A percentile compares a stretch with the other conserved stretches of the same genome.
phyloP scores from a whole-genome alignment of 2,888 invertebrate genomes.

The Polyommatus iphigenia region DNA sequence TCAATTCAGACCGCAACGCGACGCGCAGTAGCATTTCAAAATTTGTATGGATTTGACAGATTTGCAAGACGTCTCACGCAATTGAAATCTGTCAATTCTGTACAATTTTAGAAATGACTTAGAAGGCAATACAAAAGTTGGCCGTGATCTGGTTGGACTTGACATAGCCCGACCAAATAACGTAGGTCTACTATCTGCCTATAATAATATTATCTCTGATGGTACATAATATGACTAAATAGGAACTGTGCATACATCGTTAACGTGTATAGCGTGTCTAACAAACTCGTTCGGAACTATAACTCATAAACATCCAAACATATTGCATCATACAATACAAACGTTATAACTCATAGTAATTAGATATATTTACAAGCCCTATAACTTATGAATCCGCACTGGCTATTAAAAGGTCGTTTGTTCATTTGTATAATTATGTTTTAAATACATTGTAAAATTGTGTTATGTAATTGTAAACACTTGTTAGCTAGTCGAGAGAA shows the following conservation, averaged over 20 bases:
- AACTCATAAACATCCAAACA: constrained; percentile 24
- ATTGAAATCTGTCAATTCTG: too few species aligned
- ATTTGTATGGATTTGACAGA: too few species aligned
- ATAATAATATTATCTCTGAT: neutral
- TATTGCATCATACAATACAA: constrained; percentile 17
- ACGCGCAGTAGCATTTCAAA: too few species aligned
- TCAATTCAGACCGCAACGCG: too few species aligned
- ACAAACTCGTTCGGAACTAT: neutral
- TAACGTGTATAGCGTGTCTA: neutral
- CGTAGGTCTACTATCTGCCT: too few species aligned
- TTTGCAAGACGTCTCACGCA: too few species aligned
- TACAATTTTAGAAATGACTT: too few species aligned
- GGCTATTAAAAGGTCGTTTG: constrained; percentile 23
- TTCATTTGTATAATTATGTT: neutral
- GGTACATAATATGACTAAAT: neutral
- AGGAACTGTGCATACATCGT: neutral
- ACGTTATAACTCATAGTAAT: constrained; percentile 12
- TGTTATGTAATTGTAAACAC: constrained; percentile 12
- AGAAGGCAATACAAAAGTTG: too few species aligned
- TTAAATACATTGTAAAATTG: constrained; percentile 11
- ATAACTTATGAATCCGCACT: constrained; percentile 12
- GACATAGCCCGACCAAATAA: too few species aligned
- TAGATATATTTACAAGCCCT: constrained; percentile 21
- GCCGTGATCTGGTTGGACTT: too few species aligned
- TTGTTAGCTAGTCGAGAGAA: neutral